phyloP scores from a whole-genome alignment of 2,888 invertebrate genomes.

The Xestoiulus laeticollis region DNA sequence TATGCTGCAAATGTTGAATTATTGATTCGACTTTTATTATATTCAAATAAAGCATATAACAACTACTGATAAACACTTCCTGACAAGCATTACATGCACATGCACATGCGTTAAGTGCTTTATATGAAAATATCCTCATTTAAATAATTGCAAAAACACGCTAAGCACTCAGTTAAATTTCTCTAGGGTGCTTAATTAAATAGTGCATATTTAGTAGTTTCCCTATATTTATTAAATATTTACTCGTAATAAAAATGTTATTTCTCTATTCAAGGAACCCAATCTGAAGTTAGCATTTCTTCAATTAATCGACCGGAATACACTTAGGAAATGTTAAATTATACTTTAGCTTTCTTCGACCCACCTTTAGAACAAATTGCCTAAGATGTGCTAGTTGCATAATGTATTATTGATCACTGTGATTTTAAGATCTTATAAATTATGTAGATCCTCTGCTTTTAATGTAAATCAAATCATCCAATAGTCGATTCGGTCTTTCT shows the following conservation, averaged over 20 bases:
- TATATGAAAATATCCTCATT: not conserved
- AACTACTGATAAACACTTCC: not conserved
- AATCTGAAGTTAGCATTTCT: not conserved
- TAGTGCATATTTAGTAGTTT: not conserved
- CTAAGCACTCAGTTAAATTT: constrained; percentile 22
- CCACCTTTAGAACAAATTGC: not conserved
- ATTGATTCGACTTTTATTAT: too few relatives aligned
- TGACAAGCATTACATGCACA: not conserved
- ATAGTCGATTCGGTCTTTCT: not conserved
- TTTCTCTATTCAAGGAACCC: not conserved
- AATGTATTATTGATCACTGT: not conserved
- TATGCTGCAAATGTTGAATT: too few relatives aligned
- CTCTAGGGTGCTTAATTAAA: not conserved
- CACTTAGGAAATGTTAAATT: not conserved
- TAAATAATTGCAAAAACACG: not conserved
- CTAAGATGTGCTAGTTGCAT: not conserved
- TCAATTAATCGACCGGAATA: not conserved
- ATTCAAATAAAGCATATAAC: not conserved
- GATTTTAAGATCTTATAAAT: not conserved
- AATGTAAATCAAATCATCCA: not conserved
- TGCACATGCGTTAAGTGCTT: not conserved
- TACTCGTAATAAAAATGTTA: not conserved
- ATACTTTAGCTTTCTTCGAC: not conserved
- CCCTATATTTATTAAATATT: not conserved
- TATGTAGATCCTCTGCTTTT: not conserved